Conservation (phyloP, 2,113 vertebrate species). For the Cephalopholis sonnerati region DNA sequence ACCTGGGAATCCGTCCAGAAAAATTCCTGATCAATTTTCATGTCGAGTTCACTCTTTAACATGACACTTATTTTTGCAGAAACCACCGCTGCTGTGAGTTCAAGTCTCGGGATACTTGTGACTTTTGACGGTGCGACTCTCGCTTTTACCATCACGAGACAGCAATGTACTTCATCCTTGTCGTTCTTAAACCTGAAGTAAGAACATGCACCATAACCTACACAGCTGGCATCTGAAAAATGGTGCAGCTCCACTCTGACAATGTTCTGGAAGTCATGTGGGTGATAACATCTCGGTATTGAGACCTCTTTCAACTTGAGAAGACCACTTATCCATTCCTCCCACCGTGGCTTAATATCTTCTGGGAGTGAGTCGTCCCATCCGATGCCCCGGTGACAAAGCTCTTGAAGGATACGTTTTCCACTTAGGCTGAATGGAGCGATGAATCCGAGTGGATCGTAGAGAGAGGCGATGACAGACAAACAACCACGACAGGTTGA, state of each 20-base stretch:
- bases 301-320: neutral
- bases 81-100: neutral
- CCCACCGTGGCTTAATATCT: neutral
- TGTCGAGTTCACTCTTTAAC: neutral
- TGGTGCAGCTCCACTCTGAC: slow-evolving; percentile 10
- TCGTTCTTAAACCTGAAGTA: neutral
- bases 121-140: neutral
- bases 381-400: neutral
- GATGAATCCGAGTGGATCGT: slow-evolving; percentile 10
- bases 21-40: neutral
- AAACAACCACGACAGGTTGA: neutral
- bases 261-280: neutral
- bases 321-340: slow-evolving; percentile 2
- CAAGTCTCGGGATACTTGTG: neutral
- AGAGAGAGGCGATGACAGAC: slow-evolving; percentile 1
- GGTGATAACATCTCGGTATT: slow-evolving; percentile 1
- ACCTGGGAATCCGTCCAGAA: neutral
- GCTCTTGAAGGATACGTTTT: neutral
- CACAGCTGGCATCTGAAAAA: slow-evolving; percentile 25
- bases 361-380: neutral
- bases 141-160: too few species aligned
- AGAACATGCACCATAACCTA: slow-evolving; percentile 25
- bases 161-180: too few species aligned
- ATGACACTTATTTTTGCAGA: neutral
- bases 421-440: slow-evolving; percentile 1